Conservation (phyloP, 2,113 vertebrate genomes). For the Pampusana beccarii region DNA sequence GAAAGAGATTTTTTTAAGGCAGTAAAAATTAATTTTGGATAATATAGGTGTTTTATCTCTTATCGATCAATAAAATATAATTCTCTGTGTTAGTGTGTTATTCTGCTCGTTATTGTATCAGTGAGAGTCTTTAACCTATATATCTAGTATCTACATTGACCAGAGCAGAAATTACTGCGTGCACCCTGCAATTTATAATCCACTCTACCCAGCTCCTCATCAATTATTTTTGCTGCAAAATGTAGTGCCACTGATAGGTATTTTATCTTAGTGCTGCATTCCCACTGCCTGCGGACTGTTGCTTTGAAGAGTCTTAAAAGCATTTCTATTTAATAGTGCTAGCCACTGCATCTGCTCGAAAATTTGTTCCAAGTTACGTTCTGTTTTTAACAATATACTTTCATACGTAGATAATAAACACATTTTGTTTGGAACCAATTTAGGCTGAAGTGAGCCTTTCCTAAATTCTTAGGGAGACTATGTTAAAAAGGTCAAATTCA, state of each 20-base stretch:
- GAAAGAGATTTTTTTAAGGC: background rate
- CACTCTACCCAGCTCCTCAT: constrained; percentile 43
- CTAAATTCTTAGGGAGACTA: background rate
- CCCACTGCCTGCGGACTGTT: constrained; percentile 46
- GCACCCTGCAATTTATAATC: constrained; percentile 51
- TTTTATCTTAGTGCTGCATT: constrained; percentile 70
- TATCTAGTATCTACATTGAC: constrained; percentile 8
- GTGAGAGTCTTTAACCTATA: background rate
- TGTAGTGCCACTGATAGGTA: constrained; percentile 33
- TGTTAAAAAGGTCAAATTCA: background rate
- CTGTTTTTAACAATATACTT: background rate
- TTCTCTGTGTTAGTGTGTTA: background rate
- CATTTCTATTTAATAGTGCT: background rate
- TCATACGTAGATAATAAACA: background rate
- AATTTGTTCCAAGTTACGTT: constrained; percentile 44
- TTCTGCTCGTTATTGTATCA: background rate
- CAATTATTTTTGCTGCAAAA: constrained; percentile 61
- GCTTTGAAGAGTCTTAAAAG: constrained; percentile 69
- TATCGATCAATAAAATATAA: constrained; percentile 30
- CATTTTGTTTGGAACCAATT: background rate
- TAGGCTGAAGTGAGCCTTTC: background rate
- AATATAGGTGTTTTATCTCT: background rate
- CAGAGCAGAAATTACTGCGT: constrained; percentile 28
- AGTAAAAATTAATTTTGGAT: background rate
- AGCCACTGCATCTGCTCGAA: constrained; percentile 35